Evolutionary conservation across 2,888 invertebrate genomes (phyloP).

Genomic region (Nomada goodeniana): DNA sequence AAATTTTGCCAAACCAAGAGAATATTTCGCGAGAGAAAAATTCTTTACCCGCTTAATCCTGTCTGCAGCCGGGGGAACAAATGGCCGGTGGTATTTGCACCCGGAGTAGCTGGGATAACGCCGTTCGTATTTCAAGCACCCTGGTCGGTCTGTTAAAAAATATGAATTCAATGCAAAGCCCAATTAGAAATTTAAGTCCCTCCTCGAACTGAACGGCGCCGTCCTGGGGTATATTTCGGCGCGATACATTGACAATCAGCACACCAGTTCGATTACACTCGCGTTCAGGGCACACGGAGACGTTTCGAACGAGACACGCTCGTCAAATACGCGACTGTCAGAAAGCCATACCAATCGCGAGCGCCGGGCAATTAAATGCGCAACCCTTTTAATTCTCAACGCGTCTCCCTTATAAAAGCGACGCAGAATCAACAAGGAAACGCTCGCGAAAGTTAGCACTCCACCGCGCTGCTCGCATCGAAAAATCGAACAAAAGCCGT

Average conservation of each 20-base stretch:
- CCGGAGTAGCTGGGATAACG: conserved; percentile 29
- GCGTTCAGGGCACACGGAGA: neutral
- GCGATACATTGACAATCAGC: too few species aligned
- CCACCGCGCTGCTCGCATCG: neutral
- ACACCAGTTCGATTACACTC: too few species aligned
- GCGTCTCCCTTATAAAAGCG: neutral
- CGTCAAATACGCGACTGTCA: neutral
- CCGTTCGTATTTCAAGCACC: conserved; percentile 21
- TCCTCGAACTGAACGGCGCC: too few species aligned
- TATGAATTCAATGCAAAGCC: conserved; percentile 5
- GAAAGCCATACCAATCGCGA: neutral
- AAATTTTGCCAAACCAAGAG: conserved; percentile 44
- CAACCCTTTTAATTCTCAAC: neutral
- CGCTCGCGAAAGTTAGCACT: neutral
- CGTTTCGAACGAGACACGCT: neutral
- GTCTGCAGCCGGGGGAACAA: conserved; percentile 22
- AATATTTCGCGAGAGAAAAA: conserved; percentile 28
- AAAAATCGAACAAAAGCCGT: neutral
- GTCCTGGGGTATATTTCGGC: too few species aligned
- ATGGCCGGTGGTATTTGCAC: conserved; percentile 25
- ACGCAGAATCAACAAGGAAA: neutral
- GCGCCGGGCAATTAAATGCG: neutral
- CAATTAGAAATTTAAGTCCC: conserved; percentile 8
- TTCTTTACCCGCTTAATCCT: conserved; percentile 42
- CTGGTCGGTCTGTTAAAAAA: conserved; percentile 19